Evolutionary conservation across 2,113 vertebrate species (phyloP).

Genomic region (Eretmochelys imbricata): DNA sequence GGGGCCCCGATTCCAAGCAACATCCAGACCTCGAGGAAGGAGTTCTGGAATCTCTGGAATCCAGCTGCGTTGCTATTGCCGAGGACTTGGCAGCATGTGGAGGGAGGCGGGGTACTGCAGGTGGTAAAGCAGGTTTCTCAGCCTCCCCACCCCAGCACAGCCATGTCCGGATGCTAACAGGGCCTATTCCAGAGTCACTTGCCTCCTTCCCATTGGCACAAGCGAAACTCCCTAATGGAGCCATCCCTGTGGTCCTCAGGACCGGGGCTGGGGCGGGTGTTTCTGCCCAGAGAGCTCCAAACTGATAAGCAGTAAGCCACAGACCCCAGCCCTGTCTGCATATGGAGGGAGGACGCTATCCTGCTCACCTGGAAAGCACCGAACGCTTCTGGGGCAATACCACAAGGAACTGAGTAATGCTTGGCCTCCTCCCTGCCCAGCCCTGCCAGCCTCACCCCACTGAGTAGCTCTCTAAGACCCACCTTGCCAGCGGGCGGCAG

Average conservation of each 20-base stretch:
- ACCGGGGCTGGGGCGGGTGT: neutral
- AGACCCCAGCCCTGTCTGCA: neutral
- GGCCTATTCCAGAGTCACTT: neutral
- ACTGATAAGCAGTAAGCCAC: neutral
- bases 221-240: neutral
- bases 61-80: neutral
- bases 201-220: neutral
- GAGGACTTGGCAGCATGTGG: neutral
- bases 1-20: neutral
- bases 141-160: neutral
- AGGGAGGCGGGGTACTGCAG: neutral
- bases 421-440: neutral
- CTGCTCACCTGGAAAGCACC: neutral
- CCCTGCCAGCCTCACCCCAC: neutral
- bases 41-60: neutral
- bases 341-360: neutral
- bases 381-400: neutral
- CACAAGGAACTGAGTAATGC: neutral
- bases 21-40: neutral
- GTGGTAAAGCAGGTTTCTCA: neutral
- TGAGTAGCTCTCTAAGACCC: no score
- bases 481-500: neutral
- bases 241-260: neutral
- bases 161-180: neutral
- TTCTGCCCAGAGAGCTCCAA: neutral